Evolutionary conservation across 2,888 invertebrate genomes (phyloP).

Genomic region (Noctua janthe): DNA sequence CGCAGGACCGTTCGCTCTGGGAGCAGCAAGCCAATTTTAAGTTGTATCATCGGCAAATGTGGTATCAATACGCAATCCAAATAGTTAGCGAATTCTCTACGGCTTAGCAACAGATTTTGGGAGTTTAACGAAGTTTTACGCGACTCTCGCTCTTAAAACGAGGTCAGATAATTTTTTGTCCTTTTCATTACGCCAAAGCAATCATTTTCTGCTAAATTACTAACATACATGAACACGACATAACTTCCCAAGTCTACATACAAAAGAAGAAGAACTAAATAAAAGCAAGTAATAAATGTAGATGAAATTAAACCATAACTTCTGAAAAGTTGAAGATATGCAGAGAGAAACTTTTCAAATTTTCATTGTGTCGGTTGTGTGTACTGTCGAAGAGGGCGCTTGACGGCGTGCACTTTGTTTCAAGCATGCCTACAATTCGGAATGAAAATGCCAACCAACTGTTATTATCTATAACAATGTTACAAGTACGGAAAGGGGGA

Average conservation of each 20-base stretch:
- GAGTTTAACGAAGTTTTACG: constrained; percentile 32
- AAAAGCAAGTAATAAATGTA: constrained; percentile 65
- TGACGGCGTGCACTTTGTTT: constrained; percentile 43
- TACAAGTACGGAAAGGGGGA: constrained; percentile 37
- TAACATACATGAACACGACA: constrained; percentile 27
- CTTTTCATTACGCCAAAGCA: constrained; percentile 20
- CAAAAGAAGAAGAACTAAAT: constrained; percentile 25
- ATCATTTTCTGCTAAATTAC: constrained; percentile 36
- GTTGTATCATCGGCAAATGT: constrained; percentile 46
- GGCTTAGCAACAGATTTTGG: constrained; percentile 49
- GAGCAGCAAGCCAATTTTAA: constrained; percentile 60
- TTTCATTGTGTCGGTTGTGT: constrained; percentile 69
- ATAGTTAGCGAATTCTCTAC: constrained; percentile 48
- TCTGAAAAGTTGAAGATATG: constrained; percentile 64
- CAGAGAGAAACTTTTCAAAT: constrained; percentile 74
- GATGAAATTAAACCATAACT: constrained; percentile 72
- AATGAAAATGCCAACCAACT: constrained; percentile 60
- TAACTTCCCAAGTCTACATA: constrained; percentile 23
- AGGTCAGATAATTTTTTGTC: constrained; percentile 34
- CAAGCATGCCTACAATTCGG: constrained; percentile 48
- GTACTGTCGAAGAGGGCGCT: constrained; percentile 47
- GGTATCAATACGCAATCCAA: constrained; percentile 53
- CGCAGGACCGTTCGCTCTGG: constrained; percentile 43
- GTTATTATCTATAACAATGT: constrained; percentile 55
- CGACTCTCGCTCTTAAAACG: constrained; percentile 24